These are phyloP conservation scores for Ophion ventricosus DNA, from an alignment of 2,888 invertebrate species.

Conservation along the genomic window DNA sequence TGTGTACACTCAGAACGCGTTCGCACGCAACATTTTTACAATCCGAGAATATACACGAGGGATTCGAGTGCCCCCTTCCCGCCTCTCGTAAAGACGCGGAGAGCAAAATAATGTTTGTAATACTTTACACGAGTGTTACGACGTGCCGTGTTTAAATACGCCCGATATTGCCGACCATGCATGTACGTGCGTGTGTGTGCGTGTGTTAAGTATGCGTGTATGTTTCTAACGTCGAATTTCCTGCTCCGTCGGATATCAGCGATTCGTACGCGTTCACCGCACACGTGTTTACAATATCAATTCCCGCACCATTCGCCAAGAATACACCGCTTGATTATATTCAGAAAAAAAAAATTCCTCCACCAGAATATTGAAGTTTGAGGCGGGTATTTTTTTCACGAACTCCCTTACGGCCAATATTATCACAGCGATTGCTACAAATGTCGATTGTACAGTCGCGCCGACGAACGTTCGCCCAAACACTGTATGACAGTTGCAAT, in stretches of 20 bases:
- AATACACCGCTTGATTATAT: background rate
- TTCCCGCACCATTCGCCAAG: background rate
- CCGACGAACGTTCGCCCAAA: too few relatives aligned
- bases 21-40: conserved; percentile 37
- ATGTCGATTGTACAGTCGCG: too few relatives aligned
- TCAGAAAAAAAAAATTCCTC: too few relatives aligned
- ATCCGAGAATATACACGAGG: conserved; percentile 4
- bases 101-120: conserved; percentile 41
- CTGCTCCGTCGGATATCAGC: conserved; percentile 8
- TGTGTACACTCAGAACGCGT: conserved; percentile 39
- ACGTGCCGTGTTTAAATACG: conserved; percentile 26
- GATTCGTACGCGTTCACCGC: background rate
- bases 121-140: conserved; percentile 33
- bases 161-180: background rate
- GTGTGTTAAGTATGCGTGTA: background rate
- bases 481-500: too few relatives aligned
- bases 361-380: too few relatives aligned
- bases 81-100: background rate
- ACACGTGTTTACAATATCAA: background rate
- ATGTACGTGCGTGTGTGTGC: too few relatives aligned
- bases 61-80: background rate
- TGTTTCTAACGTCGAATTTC: background rate
- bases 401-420: too few relatives aligned
- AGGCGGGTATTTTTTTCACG: too few relatives aligned
- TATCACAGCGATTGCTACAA: too few relatives aligned